phyloP scores from a whole-genome alignment of 2,888 invertebrate genomes.

The Horisme vitalbata region DNA sequence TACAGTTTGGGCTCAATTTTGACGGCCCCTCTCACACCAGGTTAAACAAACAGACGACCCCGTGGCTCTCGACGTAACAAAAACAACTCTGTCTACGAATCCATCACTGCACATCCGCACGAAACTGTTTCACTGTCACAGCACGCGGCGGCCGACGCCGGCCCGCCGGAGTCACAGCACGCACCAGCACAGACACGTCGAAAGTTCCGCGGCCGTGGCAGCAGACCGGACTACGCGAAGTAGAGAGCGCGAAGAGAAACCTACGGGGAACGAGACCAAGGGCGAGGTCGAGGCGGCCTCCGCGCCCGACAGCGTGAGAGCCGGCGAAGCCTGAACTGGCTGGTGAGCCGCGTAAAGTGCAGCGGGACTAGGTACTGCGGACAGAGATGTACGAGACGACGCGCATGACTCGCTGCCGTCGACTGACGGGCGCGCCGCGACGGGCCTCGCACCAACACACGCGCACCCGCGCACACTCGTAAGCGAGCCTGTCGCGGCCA shows the following conservation, averaged over 20 bases:
- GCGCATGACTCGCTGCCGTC: constrained; percentile 80
- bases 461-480: constrained; percentile 69
- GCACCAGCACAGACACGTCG: constrained; percentile 54
- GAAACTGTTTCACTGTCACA: constrained; percentile 81
- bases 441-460: constrained; percentile 71
- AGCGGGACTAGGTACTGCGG: constrained; percentile 52
- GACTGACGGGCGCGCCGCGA: constrained; percentile 80
- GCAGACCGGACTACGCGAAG: constrained; percentile 45
- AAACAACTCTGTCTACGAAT: constrained; percentile 72
- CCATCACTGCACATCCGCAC: constrained; percentile 83
- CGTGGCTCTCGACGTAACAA: constrained; percentile 55
- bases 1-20: constrained; percentile 83
- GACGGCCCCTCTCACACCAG: constrained; percentile 71
- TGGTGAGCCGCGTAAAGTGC: constrained; percentile 64
- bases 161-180: constrained; percentile 66
- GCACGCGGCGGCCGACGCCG: constrained; percentile 64
- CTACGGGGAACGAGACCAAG: constrained; percentile 58
- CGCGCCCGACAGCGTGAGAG: constrained; percentile 76
- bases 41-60: constrained; percentile 62
- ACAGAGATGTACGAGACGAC: constrained; percentile 70
- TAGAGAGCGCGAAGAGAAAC: constrained; percentile 52
- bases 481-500: constrained; percentile 37
- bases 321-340: constrained; percentile 68
- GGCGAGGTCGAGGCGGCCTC: constrained; percentile 68
- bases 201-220: constrained; percentile 59